Percentiles rank a stretch among this genome's conserved stretches.
phyloP scores from a whole-genome alignment of 2,113 vertebrate genomes.

The Felis chaus region DNA sequence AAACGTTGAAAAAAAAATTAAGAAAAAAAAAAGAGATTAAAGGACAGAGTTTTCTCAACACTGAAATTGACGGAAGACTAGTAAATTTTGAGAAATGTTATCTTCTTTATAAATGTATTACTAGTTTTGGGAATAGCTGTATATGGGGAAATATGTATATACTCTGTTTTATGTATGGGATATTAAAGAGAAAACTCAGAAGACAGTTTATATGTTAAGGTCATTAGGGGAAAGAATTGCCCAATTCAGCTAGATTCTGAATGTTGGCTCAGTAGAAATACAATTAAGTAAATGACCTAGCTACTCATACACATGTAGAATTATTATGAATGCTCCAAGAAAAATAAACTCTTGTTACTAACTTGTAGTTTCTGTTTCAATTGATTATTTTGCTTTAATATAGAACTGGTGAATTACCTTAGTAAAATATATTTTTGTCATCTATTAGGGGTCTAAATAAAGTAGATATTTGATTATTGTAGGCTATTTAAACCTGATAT shows the following conservation, averaged over 20 bases:
- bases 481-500: not conserved
- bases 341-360: slow-evolving; percentile 8
- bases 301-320: not conserved
- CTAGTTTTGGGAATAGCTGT: not conserved
- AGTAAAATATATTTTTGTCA: slow-evolving; percentile 66
- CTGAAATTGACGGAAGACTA: not conserved
- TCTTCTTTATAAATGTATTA: not conserved
- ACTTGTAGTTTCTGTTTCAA: slow-evolving; percentile 5
- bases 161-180: not conserved
- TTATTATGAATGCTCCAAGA: not conserved
- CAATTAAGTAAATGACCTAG: slow-evolving; percentile 10
- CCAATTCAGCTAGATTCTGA: not conserved
- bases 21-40: not conserved
- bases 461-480: not conserved
- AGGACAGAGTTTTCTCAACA: not conserved
- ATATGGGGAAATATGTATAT: not conserved
- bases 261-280: slow-evolving; percentile 7
- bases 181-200: slow-evolving; percentile 36
- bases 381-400: slow-evolving; percentile 56
- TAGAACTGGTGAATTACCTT: slow-evolving; percentile 46
- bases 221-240: not conserved
- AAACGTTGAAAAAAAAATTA: no score
- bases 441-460: slow-evolving; percentile 19
- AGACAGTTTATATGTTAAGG: slow-evolving; percentile 40
- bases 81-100: slow-evolving; percentile 6